Conservation (phyloP, 2,797 vertebrate species). For the Margarornis squamiger region DNA sequence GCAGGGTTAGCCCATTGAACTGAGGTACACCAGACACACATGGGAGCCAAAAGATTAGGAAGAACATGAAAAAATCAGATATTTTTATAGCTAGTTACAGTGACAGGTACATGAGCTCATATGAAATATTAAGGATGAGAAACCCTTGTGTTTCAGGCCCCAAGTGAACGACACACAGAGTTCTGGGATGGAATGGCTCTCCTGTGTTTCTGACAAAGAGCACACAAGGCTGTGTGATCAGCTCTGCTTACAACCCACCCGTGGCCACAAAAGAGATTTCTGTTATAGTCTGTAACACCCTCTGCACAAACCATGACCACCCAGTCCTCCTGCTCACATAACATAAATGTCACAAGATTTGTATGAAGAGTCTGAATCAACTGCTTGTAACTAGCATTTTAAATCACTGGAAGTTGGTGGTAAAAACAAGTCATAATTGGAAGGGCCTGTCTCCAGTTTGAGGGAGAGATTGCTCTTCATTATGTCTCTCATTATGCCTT, state of each 20-base stretch:
- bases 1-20: not conserved
- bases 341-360: not conserved
- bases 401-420: not conserved
- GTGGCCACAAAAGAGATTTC: not conserved
- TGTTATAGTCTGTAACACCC: not conserved
- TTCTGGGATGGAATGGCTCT: not conserved
- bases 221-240: not conserved
- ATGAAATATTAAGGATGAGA: slow-evolving; percentile 5
- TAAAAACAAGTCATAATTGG: slow-evolving; percentile 40
- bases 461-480: slow-evolving; percentile 36
- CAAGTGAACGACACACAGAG: not conserved
- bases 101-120: not conserved
- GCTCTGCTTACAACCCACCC: not conserved
- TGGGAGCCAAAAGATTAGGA: not conserved
- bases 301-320: not conserved
- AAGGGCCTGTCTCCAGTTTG: slow-evolving; percentile 26
- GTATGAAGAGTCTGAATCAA: not conserved
- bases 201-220: not conserved
- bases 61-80: not conserved
- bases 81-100: not conserved
- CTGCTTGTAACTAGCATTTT: not conserved
- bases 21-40: not conserved
- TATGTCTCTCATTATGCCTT: slow-evolving; percentile 54
- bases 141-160: not conserved
- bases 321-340: not conserved